A percentile compares a stretch with the other conserved stretches of the same genome.
Evolutionary conservation across 2,113 vertebrate genomes (phyloP).

Genomic region (Perognathus longimembris): DNA sequence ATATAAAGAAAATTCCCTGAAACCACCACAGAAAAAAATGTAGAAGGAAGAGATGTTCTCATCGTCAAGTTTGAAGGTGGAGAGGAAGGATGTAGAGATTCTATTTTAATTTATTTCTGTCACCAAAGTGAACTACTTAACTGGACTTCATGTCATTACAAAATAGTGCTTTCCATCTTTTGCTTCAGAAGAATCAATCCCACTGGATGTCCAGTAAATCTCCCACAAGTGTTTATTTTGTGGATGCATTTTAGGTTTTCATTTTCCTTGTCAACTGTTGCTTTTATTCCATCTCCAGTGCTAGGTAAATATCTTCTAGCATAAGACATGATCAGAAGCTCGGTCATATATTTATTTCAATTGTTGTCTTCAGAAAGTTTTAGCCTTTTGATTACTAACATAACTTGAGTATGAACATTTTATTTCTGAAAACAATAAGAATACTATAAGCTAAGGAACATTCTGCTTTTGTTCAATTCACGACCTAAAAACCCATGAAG

Average conservation of each 20-base stretch:
- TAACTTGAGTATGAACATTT: slow-evolving; percentile 37
- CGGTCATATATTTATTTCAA: neutral
- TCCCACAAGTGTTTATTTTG: neutral
- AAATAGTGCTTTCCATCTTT: no score
- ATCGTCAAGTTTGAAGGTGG: neutral
- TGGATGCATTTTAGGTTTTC: neutral
- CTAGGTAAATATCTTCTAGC: neutral
- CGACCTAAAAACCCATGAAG: neutral
- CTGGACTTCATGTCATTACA: no score
- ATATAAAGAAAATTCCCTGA: neutral
- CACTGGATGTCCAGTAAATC: neutral
- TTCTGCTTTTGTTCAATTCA: neutral
- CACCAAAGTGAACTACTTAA: neutral
- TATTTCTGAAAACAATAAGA: slow-evolving; percentile 29
- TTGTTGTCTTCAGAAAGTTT: neutral
- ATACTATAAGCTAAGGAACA: neutral
- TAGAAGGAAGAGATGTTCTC: neutral
- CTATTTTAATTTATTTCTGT: neutral
- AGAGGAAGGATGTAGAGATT: neutral
- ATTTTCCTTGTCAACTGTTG: neutral
- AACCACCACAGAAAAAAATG: neutral
- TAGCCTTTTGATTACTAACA: neutral
- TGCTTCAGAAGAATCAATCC: no score
- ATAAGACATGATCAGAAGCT: neutral
- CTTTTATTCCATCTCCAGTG: neutral